phyloP scores from a whole-genome alignment of 2,888 invertebrate genomes.

The Nymphalis polychloros region DNA sequence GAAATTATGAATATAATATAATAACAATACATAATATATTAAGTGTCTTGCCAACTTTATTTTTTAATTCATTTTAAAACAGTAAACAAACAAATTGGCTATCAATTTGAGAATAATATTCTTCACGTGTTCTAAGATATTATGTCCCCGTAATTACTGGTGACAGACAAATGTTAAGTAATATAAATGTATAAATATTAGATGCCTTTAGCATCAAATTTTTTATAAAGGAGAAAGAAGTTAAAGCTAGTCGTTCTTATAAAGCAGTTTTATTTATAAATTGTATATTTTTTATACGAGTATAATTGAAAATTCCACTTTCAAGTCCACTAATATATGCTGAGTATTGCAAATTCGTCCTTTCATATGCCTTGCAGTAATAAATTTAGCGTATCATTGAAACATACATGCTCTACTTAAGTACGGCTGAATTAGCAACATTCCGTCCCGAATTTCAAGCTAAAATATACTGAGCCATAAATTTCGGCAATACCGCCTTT shows the following conservation, averaged over 20 bases:
- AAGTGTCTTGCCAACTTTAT: no score
- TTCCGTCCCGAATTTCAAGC: slow-evolving; percentile 42
- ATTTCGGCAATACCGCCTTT: slow-evolving; percentile 33
- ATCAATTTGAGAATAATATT: no score
- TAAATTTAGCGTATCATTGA: slow-evolving; percentile 42
- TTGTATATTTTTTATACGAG: not conserved
- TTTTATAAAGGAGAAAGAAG: not conserved
- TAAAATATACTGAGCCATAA: slow-evolving; percentile 42
- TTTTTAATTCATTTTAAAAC: no score
- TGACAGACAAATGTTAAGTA: no score
- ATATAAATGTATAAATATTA: no score
- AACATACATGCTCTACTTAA: slow-evolving; percentile 43
- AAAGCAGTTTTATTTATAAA: not conserved
- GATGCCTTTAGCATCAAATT: no score
- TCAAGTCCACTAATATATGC: slow-evolving; percentile 6
- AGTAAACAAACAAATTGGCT: no score
- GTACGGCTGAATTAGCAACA: slow-evolving; percentile 48
- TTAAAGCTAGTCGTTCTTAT: no score
- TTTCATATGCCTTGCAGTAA: slow-evolving; percentile 27
- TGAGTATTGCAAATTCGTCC: slow-evolving; percentile 11
- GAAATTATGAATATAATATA: no score
- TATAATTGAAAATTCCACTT: not conserved
- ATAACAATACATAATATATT: no score
- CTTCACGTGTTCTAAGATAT: no score
- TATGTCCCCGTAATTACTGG: no score